Conservation (phyloP, 1,140 invertebrate genomes). For the Spodoptera frugiperda region DNA sequence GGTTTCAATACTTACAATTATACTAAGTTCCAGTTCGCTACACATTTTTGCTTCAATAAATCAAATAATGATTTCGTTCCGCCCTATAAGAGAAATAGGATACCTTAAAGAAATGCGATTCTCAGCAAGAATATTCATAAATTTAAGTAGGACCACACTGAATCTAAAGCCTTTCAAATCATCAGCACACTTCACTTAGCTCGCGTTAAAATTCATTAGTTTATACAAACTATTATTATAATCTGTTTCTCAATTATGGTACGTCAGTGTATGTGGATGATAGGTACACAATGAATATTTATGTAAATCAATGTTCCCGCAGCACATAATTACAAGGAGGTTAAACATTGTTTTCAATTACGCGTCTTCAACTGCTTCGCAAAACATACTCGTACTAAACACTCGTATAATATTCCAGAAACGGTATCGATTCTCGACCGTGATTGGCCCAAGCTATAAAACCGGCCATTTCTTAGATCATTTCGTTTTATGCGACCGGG, state of each 20-base stretch:
- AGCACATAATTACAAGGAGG: constrained; percentile 38
- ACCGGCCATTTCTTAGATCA: constrained; percentile 13
- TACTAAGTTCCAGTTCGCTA: background rate
- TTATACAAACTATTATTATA: constrained; percentile 27
- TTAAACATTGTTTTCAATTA: constrained; percentile 31
- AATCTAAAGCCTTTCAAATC: constrained; percentile 4
- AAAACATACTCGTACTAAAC: constrained; percentile 7
- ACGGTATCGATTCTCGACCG: constrained; percentile 25
- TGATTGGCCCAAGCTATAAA: constrained; percentile 36
- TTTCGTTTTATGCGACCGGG: constrained; percentile 31
- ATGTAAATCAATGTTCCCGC: constrained; percentile 17
- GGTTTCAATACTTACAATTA: background rate
- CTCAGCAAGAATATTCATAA: constrained; percentile 17
- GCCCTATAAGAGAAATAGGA: background rate
- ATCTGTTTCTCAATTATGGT: constrained; percentile 25
- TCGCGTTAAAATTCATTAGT: constrained; percentile 30
- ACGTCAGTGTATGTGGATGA: background rate
- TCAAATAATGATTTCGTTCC: background rate
- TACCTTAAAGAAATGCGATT: background rate
- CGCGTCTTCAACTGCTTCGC: background rate
- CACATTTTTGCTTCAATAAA: background rate
- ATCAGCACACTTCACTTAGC: constrained; percentile 7
- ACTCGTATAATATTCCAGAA: constrained; percentile 28
- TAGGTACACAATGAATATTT: constrained; percentile 26
- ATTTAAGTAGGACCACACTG: background rate